Base-by-base conservation (phyloP, 1,140 invertebrate species). In the Marisa cornuarietis region DNA sequence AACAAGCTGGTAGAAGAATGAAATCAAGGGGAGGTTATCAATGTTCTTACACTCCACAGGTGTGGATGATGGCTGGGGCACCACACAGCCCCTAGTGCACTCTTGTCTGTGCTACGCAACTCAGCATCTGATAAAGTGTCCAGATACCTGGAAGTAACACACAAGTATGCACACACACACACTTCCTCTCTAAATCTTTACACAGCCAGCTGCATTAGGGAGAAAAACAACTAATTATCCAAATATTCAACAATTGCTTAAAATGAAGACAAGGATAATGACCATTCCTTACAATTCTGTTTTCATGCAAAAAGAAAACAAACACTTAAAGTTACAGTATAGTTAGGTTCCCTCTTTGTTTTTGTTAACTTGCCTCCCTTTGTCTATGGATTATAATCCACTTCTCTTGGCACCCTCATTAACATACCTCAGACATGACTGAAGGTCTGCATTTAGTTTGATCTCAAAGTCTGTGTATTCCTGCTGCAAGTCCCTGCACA, bases 381-480 rank as follows among this genome's bases (percentile, higher is more conserved):
- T 18, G 26, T 16, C 6, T n/a, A 31, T 6, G 22, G 8, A 22
- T n/a, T 22, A 20, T 22, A 66, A 31, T 72, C 22, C 49, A 14
- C 49, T 31, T 51, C 14, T 9, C 22, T 14, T 0, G 24, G 71
- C 3, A 52, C 71, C 6, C 13, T 49, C 52, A 22, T 51, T 9
- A 52, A 16, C 51, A 9, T 82, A 88, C 87, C 87, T 86, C 42
- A 88, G 79, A 73, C 88, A 89, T 42, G 84, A 83, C 58, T 89
- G 86, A 22, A 89, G 72, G 58, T 89, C 88, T 76, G 81, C 84
- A 54, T 84, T 86, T 24, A 87, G 71, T 78, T 85, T 85, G 16
- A 74, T 68, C 77, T 89, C 86, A 85, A 87, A 89, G 58, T 86
- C 85, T 24, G 82, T 72, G 79, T 85, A 85, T 65, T 88, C 87